Conservation (phyloP, 2,888 invertebrate genomes). For the Ophioninae sp. region DNA sequence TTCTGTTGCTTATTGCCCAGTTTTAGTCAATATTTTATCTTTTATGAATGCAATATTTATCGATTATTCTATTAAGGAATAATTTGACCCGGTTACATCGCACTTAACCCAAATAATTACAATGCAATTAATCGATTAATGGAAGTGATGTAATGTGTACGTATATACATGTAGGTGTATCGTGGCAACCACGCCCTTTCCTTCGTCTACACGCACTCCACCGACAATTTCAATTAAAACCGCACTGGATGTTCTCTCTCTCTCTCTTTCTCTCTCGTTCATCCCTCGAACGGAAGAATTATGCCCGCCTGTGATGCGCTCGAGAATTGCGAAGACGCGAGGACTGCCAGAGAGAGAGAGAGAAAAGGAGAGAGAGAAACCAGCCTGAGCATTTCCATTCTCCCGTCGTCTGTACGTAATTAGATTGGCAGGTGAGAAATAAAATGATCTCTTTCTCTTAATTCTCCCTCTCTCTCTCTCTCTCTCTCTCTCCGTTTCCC, state of each 20-base stretch:
- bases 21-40: neutral
- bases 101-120: neutral
- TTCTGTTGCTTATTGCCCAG: neutral
- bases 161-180: neutral
- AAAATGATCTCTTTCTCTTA: conserved; percentile 22
- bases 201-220: neutral
- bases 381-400: neutral
- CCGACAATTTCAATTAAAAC: conserved; percentile 14
- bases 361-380: neutral
- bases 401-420: conserved; percentile 30
- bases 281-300: conserved; percentile 3
- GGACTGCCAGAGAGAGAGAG: neutral
- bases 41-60: neutral
- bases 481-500: neutral
- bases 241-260: neutral
- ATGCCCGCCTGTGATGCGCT: conserved; percentile 5
- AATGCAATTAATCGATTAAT: neutral
- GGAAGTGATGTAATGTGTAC: neutral
- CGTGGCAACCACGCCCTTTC: neutral
- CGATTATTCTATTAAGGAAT: neutral
- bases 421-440: conserved; percentile 51
- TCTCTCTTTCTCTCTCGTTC: neutral
- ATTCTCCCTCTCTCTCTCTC: neutral
- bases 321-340: conserved; percentile 1
- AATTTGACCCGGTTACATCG: neutral